Conservation (phyloP, 2,797 vertebrate species). For the Pygocentrus nattereri region DNA sequence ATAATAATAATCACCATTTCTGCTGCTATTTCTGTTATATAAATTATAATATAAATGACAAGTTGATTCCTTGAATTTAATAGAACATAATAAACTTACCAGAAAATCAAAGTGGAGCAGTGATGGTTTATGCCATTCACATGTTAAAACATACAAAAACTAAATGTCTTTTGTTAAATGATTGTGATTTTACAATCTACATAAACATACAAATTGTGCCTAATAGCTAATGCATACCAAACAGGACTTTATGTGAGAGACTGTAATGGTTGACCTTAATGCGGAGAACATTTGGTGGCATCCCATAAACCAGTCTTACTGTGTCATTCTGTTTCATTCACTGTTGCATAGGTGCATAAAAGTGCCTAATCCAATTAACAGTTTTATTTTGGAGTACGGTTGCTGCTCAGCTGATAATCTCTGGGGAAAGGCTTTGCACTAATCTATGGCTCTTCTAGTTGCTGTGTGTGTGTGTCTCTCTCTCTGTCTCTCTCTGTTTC, state of each 20-base stretch:
- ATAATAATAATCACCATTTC: not conserved
- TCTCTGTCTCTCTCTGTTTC: conserved; percentile 54
- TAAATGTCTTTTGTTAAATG: no score
- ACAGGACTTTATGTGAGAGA: not conserved
- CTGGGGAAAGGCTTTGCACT: conserved; percentile 64
- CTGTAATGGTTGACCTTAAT: not conserved
- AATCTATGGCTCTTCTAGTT: conserved; percentile 64
- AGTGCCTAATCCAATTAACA: conserved; percentile 81
- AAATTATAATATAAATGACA: no score
- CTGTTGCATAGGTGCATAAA: conserved; percentile 60
- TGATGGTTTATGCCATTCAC: not conserved
- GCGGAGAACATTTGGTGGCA: not conserved
- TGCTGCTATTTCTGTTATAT: not conserved
- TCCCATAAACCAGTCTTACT: not conserved
- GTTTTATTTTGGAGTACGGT: conserved; percentile 76
- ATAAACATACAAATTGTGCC: no score
- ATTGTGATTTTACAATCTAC: no score
- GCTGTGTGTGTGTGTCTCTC: conserved; percentile 47
- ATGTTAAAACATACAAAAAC: not conserved
- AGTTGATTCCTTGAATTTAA: no score
- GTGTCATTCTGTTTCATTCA: conserved; percentile 26
- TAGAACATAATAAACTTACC: not conserved
- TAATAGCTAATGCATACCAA: not conserved
- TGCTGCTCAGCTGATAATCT: conserved; percentile 77
- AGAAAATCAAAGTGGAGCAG: not conserved